phyloP scores from a whole-genome alignment of 2,888 invertebrate species.

The Cephalotes varians region DNA sequence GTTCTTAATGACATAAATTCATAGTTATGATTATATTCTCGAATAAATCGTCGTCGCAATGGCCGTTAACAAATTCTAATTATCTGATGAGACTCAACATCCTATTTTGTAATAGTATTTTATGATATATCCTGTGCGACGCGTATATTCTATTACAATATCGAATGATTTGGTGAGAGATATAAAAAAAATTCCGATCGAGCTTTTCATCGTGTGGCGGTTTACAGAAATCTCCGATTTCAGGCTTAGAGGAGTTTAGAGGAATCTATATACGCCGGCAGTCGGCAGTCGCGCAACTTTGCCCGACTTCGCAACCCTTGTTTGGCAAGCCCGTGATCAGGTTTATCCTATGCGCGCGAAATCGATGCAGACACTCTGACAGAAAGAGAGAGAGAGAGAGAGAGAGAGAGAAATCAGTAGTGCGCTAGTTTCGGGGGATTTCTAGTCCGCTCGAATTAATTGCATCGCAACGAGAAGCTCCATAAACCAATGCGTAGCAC shows the following conservation, averaged over 20 bases:
- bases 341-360: slow-evolving; percentile 69
- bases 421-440: background rate
- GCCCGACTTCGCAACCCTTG: slow-evolving; percentile 66
- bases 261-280: slow-evolving; percentile 31
- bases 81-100: background rate
- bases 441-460: slow-evolving; percentile 67
- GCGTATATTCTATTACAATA: background rate
- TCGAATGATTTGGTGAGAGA: background rate
- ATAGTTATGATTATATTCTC: slow-evolving; percentile 17
- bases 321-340: slow-evolving; percentile 73
- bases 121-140: background rate
- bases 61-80: background rate
- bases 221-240: slow-evolving; percentile 45
- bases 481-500: slow-evolving; percentile 72
- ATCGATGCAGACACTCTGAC: slow-evolving; percentile 65
- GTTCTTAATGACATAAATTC: background rate
- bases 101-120: too few species aligned
- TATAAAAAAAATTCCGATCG: background rate
- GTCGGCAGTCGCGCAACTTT: slow-evolving; percentile 57
- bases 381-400: slow-evolving; percentile 43
- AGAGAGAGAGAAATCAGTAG: slow-evolving; percentile 25
- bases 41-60: background rate
- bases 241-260: slow-evolving; percentile 50
- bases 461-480: slow-evolving; percentile 67
- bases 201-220: slow-evolving; percentile 1